Evolutionary conservation across 1,140 invertebrate species (phyloP).

Genomic region (Bombus fervidus): DNA sequence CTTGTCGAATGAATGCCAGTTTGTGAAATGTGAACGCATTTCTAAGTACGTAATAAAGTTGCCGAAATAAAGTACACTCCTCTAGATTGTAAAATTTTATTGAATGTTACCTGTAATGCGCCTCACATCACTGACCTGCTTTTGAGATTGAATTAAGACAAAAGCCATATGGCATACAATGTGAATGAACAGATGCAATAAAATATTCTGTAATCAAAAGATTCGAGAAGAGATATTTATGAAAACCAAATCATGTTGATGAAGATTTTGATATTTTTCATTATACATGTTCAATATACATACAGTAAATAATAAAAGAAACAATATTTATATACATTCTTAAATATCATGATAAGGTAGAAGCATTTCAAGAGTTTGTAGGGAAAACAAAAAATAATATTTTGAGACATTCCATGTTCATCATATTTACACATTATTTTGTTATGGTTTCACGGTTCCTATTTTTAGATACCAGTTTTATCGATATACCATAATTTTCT

Average conservation of each 20-base stretch:
- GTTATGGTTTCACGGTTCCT: slow-evolving; percentile 32
- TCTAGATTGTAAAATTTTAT: neutral
- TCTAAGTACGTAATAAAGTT: neutral
- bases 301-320: neutral
- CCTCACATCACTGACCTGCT: neutral
- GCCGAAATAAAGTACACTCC: neutral
- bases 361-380: neutral
- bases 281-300: neutral
- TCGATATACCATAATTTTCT: neutral
- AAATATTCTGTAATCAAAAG: neutral
- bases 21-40: neutral
- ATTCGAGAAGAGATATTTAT: neutral
- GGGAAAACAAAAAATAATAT: slow-evolving; percentile 13
- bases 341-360: neutral
- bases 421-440: slow-evolving; percentile 29
- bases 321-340: neutral
- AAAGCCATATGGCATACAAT: neutral
- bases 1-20: neutral
- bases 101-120: neutral
- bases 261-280: neutral
- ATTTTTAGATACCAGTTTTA: slow-evolving; percentile 56
- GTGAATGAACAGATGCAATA: neutral
- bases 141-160: slow-evolving; percentile 1
- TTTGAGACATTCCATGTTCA: slow-evolving; percentile 8
- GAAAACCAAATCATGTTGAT: neutral